A percentile compares a stretch with the other conserved stretches of the same genome.
Conservation (phyloP, 2,797 vertebrate species). For the Loriculus beryllinus region DNA sequence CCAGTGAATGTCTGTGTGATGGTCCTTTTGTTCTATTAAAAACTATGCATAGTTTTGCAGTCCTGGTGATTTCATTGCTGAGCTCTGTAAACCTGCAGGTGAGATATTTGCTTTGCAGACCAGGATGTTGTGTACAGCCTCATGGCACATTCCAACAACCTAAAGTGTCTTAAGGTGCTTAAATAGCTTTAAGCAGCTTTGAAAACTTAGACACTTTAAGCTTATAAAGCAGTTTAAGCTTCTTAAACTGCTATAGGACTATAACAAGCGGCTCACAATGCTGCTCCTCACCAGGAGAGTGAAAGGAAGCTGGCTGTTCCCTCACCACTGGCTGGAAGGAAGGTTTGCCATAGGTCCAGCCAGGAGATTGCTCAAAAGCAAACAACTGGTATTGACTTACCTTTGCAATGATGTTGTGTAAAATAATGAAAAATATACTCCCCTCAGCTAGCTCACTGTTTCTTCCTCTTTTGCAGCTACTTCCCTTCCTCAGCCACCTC, state of each 20-base stretch:
- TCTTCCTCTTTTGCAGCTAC: not conserved
- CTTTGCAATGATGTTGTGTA: not conserved
- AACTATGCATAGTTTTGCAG: not conserved
- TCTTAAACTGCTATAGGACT: slow-evolving; percentile 43
- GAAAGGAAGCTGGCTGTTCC: not conserved
- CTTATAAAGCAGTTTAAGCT: slow-evolving; percentile 59
- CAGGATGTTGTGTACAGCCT: not conserved
- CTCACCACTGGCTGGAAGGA: not conserved
- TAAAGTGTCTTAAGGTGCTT: slow-evolving; percentile 49
- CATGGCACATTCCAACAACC: not conserved
- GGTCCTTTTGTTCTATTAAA: not conserved
- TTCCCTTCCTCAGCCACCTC: not conserved
- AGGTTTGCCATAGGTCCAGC: not conserved
- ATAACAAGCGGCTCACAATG: not conserved
- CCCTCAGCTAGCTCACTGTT: not conserved
- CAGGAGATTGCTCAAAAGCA: not conserved
- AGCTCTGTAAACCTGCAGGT: not conserved
- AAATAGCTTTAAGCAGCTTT: slow-evolving; percentile 63
- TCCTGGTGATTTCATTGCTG: accelerated
- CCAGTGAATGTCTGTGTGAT: not conserved
- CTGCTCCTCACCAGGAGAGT: accelerated
- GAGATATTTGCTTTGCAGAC: not conserved
- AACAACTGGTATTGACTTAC: not conserved
- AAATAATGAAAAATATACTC: not conserved
- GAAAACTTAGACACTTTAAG: slow-evolving; percentile 44